These are phyloP conservation scores for Athalia cordata DNA, from an alignment of 2,888 invertebrate species.

Conservation along the genomic window DNA sequence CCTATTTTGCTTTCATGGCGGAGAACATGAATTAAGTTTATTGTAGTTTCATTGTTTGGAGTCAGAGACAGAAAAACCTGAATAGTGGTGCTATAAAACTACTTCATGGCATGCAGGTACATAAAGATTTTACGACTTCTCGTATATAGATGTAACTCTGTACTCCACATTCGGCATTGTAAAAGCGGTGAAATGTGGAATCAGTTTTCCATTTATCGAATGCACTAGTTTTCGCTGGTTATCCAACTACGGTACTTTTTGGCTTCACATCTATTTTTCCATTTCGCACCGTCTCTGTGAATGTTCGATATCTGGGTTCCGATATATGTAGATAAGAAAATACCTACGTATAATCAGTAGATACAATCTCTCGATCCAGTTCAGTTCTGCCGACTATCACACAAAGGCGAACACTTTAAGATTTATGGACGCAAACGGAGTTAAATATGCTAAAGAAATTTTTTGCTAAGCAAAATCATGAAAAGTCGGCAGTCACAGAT, in stretches of 20 bases:
- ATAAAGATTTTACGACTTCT: constrained; percentile 22
- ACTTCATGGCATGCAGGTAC: not conserved
- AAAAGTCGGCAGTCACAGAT: constrained; percentile 26
- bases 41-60: not conserved
- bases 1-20: not conserved
- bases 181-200: constrained; percentile 1
- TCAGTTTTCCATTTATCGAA: not conserved
- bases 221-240: not conserved
- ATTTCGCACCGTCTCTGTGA: not conserved
- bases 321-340: no score
- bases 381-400: no score
- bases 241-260: not conserved
- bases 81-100: constrained; percentile 7
- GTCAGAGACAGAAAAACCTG: not conserved
- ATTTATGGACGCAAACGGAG: no score
- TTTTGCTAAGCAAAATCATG: not conserved
- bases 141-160: not conserved
- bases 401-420: no score
- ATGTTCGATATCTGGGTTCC: no score
- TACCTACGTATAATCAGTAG: no score
- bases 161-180: constrained; percentile 15
- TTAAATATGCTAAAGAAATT: no score
- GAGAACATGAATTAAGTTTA: constrained; percentile 17
- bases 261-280: not conserved
- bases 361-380: no score